Base-by-base conservation (phyloP, 1,140 invertebrate genomes). In the Vanessa atalanta region DNA sequence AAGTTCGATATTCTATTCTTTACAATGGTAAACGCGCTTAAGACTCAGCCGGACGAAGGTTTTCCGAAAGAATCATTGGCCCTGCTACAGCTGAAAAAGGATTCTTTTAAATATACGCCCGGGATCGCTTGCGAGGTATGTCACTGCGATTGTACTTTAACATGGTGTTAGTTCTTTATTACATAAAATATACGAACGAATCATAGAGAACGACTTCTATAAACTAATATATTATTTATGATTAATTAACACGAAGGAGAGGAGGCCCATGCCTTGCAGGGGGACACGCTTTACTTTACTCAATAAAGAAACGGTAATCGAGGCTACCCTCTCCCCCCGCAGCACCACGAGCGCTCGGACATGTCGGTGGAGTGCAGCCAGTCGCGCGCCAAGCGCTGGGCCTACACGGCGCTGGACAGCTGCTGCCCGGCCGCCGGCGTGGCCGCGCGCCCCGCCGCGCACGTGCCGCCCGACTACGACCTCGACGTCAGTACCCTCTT, bases 401-500 rank as follows among this genome's bases (percentile, higher is more conserved):
- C 90, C 2, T 95, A 88, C 83, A 93, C 91, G 1, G 79, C 95
- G 7, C 93, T 94, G 43, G 94, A 95, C 78, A 83, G 86, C 65
- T 94, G 93, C 75, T 95, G 94, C 74, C 74, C 86, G 1, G 71
- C 87, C 9, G 76, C 94, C 13, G 87, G 83, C 37, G 86, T 95
- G 8, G 37, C 82, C 0, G 68, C 93, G 51, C 71, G 84, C 0
- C 84, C 91, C 12, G 94, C 94, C 1, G 53, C 83, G 3, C 95
- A 95, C 79, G 82, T 90, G 51, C 94, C 94, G 0, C 11, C 14
- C 0, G 85, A 86, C 69, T 83, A 70, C 63, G 81, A 92, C 61
- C 70, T 92, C 6, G 69, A 88, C 3, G 90, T 92, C 47, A 76
- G 65, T 53, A 20, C 20, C 20, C 20, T 20, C 20, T 20, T 20